phyloP scores from a whole-genome alignment of 2,113 vertebrate genomes.

The Thryonomys swinderianus region DNA sequence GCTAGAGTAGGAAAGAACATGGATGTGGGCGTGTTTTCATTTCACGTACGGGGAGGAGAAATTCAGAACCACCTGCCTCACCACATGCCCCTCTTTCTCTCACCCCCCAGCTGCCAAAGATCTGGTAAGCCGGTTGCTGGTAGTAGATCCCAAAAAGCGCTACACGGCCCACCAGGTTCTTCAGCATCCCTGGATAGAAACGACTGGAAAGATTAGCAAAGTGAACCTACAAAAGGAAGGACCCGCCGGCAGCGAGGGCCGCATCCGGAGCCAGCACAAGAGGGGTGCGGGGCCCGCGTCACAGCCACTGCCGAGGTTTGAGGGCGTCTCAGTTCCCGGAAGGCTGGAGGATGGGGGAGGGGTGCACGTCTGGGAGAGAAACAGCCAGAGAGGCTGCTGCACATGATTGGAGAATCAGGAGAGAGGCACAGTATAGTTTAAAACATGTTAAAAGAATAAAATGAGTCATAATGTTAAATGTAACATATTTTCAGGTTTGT shows the following conservation, averaged over 20 bases:
- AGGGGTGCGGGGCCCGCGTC: constrained; percentile 22
- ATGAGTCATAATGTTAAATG: background rate
- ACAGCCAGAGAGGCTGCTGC: background rate
- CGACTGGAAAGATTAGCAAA: constrained; percentile 81
- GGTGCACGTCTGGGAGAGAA: background rate
- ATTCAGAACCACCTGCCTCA: background rate
- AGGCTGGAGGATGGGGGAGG: background rate
- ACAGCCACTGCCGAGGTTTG: constrained; percentile 43
- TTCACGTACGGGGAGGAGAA: background rate
- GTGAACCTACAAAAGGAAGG: constrained; percentile 85
- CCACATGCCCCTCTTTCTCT: background rate
- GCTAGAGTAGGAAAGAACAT: background rate
- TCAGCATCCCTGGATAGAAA: constrained; percentile 93
- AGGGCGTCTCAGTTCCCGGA: accelerated
- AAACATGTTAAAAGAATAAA: background rate
- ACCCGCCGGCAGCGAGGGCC: constrained; percentile 82
- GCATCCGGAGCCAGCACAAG: constrained; percentile 80
- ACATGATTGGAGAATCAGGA: background rate
- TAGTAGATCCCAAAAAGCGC: constrained; percentile 91
- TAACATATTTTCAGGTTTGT: constrained; percentile 67
- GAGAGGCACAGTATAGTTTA: background rate
- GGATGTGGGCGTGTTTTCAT: background rate
- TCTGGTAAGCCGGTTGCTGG: constrained; percentile 92
- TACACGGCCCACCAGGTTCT: constrained; percentile 93
- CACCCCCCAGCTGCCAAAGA: constrained; percentile 89